Evolutionary conservation across 2,888 invertebrate genomes (phyloP).

Genomic region (Clusia tigrina): DNA sequence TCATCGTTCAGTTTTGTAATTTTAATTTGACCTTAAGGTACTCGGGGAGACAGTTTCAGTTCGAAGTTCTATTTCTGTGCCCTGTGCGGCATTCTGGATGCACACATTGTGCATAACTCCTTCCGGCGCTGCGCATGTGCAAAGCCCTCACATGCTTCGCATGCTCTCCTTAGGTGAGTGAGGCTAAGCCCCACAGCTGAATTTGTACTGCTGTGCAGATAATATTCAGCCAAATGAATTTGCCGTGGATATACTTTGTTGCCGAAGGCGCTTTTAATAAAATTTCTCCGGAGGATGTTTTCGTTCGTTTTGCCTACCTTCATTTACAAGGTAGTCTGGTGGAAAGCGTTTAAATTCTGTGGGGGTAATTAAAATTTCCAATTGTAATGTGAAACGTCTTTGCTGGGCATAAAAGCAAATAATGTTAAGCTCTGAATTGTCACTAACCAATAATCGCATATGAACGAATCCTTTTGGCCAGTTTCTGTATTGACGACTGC

Average conservation of each 20-base stretch:
- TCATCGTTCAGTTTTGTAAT: slow-evolving; percentile 31
- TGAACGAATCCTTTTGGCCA: too few relatives aligned
- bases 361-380: too few relatives aligned
- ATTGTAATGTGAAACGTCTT: too few relatives aligned
- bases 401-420: too few relatives aligned
- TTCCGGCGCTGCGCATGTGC: background rate
- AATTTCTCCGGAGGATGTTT: slow-evolving; percentile 10
- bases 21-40: slow-evolving; percentile 34
- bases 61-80: background rate
- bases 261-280: slow-evolving; percentile 13
- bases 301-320: background rate
- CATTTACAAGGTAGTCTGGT: too few relatives aligned
- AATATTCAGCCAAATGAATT: background rate
- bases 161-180: background rate
- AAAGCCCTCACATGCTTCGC: background rate
- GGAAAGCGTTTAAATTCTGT: too few relatives aligned
- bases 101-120: background rate
- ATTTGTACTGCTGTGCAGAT: background rate
- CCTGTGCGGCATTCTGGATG: background rate
- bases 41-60: slow-evolving; percentile 2
- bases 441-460: too few relatives aligned
- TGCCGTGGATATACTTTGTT: background rate
- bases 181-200: background rate
- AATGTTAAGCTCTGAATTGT: too few relatives aligned
- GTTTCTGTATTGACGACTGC: too few relatives aligned